phyloP scores from a whole-genome alignment of 2,888 invertebrate species.

The Drosophila gaucha region DNA sequence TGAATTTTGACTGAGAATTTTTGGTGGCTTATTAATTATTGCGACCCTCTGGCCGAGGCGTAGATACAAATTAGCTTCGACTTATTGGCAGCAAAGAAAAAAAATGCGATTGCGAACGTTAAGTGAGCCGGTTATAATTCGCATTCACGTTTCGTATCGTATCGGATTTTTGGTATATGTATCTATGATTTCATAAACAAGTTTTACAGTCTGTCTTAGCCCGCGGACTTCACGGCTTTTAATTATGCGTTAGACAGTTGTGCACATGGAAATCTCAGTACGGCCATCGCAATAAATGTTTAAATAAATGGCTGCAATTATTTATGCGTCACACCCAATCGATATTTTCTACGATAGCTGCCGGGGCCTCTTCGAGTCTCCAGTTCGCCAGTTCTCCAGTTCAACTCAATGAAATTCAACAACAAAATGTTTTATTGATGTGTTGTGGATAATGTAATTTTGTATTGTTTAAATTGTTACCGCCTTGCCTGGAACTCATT shows the following conservation, averaged over 20 bases:
- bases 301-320: slow-evolving; percentile 74
- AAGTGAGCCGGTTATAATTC: slow-evolving; percentile 63
- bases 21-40: slow-evolving; percentile 39
- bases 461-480: slow-evolving; percentile 49
- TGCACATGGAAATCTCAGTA: slow-evolving; percentile 48
- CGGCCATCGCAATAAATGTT: slow-evolving; percentile 50
- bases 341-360: slow-evolving; percentile 43
- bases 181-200: slow-evolving; percentile 65
- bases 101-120: slow-evolving; percentile 6
- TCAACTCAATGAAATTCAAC: slow-evolving; percentile 34
- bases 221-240: slow-evolving; percentile 68
- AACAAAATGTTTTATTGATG: slow-evolving; percentile 55
- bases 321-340: slow-evolving; percentile 79
- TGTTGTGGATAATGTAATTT: slow-evolving; percentile 55
- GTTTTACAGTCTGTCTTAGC: slow-evolving; percentile 52
- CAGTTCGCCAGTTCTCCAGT: slow-evolving; percentile 8
- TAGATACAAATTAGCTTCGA: slow-evolving; percentile 51
- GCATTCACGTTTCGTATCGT: slow-evolving; percentile 24
- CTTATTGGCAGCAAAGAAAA: slow-evolving; percentile 29
- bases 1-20: slow-evolving; percentile 31
- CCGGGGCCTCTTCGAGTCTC: slow-evolving; percentile 26
- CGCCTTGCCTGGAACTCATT: slow-evolving; percentile 30
- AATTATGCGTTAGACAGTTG: slow-evolving; percentile 67
- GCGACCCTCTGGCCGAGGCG: slow-evolving; percentile 41
- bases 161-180: slow-evolving; percentile 32